Base-by-base conservation (phyloP, 30 jellyfish, hydroid and myxozoan genomes). In the Pseudorhiza aurosa region DNA sequence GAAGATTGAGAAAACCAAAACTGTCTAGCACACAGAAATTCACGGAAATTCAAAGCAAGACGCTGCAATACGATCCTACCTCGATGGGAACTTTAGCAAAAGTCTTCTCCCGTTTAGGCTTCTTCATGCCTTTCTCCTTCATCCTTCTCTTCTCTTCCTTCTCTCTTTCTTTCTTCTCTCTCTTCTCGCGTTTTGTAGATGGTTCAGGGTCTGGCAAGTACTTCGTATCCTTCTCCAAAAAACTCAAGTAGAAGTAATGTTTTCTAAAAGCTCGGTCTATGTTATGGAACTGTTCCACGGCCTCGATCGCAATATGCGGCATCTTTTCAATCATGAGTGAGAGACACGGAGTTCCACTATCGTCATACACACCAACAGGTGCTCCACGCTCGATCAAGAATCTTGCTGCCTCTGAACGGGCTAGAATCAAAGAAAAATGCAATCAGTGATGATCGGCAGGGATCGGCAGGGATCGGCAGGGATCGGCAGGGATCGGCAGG, bases 351-450 rank as follows among this genome's bases (percentile, higher is more conserved):
- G 99, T 85, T 1, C 99, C 99, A 75, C 99, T 94, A 55, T 81
- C 88, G 50, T 94, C 99, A 59, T 94, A 94, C 27, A 94, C 97
- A 60, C 99, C 99, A 58, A 95, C 99, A 8, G 99, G 99, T 14
- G 99, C 99, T 11, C 99, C 99, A 46, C 85, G 97, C 43, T 94
- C 99, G 44, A 94, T 75, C 75, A 94, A 95, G 60, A 67, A 94
- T n/a, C 99, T 86, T n/a, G 97, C 96, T 17, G 99, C 99, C 35
- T 94, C 99, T 25, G 99, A 92, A 0, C 99, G 96, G 33, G 99
- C 99, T 94, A 60, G 51, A 63, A 76, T 3, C 14, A 0, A 26
- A 26, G 5, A 8, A 42, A 69, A 69, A 24, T 25, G 19, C n/a
- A n/a, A n/a, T n/a, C n/a, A n/a, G n/a, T 8, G 17, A 42, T 42